Percentiles rank a stretch among this genome's conserved stretches.
These are phyloP conservation scores for Tipula unca DNA, from an alignment of 2,888 invertebrate species.

Conservation along the genomic window DNA sequence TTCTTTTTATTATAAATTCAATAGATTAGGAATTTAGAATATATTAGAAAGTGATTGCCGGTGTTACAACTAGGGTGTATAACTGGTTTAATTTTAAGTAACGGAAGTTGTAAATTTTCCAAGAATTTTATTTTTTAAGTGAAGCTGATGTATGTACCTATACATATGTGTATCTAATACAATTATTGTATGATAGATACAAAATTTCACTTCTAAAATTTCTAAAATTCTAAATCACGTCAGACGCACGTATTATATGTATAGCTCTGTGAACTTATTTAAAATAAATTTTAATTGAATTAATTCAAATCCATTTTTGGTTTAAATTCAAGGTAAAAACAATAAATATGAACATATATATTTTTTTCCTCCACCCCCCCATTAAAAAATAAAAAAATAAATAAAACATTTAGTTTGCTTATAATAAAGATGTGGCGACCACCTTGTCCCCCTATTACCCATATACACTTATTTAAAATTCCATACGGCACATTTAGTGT, in stretches of 20 bases:
- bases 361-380: background rate
- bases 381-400: background rate
- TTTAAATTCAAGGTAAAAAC: background rate
- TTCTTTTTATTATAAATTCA: background rate
- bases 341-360: background rate
- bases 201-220: too few species aligned
- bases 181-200: too few species aligned
- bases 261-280: background rate
- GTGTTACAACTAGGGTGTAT: background rate
- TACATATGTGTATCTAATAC: too few species aligned
- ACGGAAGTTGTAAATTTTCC: background rate
- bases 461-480: background rate
- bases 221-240: too few species aligned
- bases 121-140: background rate
- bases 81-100: background rate
- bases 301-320: background rate
- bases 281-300: background rate
- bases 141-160: background rate
- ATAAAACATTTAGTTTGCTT: background rate
- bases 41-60: constrained; percentile 14
- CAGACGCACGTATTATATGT: background rate
- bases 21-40: background rate
- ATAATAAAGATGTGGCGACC: background rate
- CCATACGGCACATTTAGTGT: background rate
- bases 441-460: background rate